Conservation (phyloP, 2,888 invertebrate genomes). For the Catocala sponsa region DNA sequence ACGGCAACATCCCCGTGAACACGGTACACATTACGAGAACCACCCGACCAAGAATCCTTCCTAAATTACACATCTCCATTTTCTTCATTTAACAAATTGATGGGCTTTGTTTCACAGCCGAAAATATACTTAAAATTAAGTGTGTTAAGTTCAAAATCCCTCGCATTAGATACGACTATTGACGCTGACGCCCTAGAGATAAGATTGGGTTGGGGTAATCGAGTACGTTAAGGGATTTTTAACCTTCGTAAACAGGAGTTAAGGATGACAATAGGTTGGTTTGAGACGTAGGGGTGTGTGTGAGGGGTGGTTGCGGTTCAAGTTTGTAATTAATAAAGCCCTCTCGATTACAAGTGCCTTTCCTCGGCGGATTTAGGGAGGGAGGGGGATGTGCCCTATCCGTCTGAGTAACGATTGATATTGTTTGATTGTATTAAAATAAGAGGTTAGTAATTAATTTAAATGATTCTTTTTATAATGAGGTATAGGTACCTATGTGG, state of each 20-base stretch:
- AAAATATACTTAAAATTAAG: slow-evolving; percentile 59
- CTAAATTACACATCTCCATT: slow-evolving; percentile 82
- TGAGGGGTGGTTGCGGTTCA: slow-evolving; percentile 78
- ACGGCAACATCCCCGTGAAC: slow-evolving; percentile 37
- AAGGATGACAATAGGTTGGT: slow-evolving; percentile 72
- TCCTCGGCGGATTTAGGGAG: slow-evolving; percentile 73
- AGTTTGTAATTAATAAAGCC: slow-evolving; percentile 88
- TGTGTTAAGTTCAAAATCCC: slow-evolving; percentile 66
- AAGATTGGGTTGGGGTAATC: slow-evolving; percentile 77
- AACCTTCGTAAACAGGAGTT: slow-evolving; percentile 72
- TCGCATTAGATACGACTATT: slow-evolving; percentile 52
- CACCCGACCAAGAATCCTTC: slow-evolving; percentile 71
- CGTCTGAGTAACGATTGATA: slow-evolving; percentile 46
- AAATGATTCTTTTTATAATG: not conserved
- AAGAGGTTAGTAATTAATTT: slow-evolving; percentile 13
- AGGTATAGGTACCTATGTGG: not conserved
- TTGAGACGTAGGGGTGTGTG: slow-evolving; percentile 51
- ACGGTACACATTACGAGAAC: slow-evolving; percentile 58
- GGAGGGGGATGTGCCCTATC: slow-evolving; percentile 50
- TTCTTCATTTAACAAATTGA: slow-evolving; percentile 88
- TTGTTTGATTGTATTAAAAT: slow-evolving; percentile 30
- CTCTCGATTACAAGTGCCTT: slow-evolving; percentile 87
- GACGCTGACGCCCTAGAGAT: slow-evolving; percentile 83
- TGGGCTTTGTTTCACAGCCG: slow-evolving; percentile 67
- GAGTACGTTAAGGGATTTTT: slow-evolving; percentile 70